A percentile compares a stretch with the other conserved stretches of the same genome.
Evolutionary conservation across 2,113 vertebrate genomes (phyloP).

Genomic region (Corythaixoides concolor): DNA sequence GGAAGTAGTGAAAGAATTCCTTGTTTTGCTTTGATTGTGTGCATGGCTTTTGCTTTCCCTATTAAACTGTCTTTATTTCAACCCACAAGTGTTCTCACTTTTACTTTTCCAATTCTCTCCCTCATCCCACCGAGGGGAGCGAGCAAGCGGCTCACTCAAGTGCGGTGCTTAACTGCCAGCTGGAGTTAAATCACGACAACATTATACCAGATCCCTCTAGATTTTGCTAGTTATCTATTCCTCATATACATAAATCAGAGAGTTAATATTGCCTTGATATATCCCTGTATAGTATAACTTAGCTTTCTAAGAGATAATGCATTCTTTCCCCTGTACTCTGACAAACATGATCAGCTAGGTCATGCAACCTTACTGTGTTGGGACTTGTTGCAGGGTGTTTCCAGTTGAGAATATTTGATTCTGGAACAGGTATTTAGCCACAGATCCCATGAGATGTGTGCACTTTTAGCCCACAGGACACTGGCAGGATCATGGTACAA

Average conservation of each 20-base stretch:
- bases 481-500: background rate
- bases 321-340: background rate
- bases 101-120: background rate
- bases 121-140: fast-evolving
- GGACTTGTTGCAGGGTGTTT: background rate
- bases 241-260: background rate
- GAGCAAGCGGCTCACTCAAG: fast-evolving
- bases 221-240: background rate
- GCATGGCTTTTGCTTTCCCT: background rate
- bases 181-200: background rate
- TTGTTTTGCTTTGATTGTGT: background rate
- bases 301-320: background rate
- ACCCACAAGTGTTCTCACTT: background rate
- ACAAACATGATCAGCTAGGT: background rate
- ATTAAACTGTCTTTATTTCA: background rate
- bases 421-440: background rate
- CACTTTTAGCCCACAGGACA: background rate
- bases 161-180: fast-evolving
- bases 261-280: background rate
- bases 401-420: background rate
- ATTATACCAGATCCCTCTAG: background rate
- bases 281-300: background rate
- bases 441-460: background rate
- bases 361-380: background rate
- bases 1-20: background rate